Evolutionary conservation across 2,797 vertebrate genomes (phyloP), one percentile per base, ranked within the genome.

Genomic region (Epinephelus awoara): DNA sequence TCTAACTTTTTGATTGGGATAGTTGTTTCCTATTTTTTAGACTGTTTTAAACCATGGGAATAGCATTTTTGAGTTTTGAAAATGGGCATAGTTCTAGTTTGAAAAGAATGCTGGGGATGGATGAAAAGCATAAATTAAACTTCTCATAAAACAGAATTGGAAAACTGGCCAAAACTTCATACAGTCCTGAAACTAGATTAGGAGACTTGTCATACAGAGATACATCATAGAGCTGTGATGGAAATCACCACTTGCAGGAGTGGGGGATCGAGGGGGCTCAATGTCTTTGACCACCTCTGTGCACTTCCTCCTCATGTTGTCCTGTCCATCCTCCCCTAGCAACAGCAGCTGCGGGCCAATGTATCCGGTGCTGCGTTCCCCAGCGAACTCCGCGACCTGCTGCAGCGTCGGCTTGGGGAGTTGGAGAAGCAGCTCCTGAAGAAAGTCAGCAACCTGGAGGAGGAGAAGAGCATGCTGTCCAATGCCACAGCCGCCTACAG

Each of bases 371-470:
- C 95, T 0, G 92, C 94, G 0, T 96, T 99, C 87, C 97, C 98
- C 14, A 89, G 85, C 0, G 98, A 99, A 82, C 96, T 99, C 14
- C 96, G 97, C 1, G 96, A 97, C 87, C 95, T 98, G 88, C 97
- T 99, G n/a, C 98, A 99, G 86, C 94, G 91, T 44, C 94, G 98
- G 21, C 96, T 99, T 0, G 96, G 94, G 2, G 97, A 98, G 73
- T 94, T 99, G 90, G 98, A 99, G 89, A 96, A 95, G 15, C 98
- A 99, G 80, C 96, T 99, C 10, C 93, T 98, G 34, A 97, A 92
- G 93, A 99, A 98, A 90, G 98, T 99, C 93, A 96, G 95, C 0
- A 97, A 96, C 91, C 94, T 99, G 62, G 97, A 99, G 91, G 96
- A 96, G 38, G 98, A 99, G 91, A 99, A 99, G 83, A 97, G 95